Base-by-base conservation (phyloP, 2,888 invertebrate genomes). In the Macaria notata region DNA sequence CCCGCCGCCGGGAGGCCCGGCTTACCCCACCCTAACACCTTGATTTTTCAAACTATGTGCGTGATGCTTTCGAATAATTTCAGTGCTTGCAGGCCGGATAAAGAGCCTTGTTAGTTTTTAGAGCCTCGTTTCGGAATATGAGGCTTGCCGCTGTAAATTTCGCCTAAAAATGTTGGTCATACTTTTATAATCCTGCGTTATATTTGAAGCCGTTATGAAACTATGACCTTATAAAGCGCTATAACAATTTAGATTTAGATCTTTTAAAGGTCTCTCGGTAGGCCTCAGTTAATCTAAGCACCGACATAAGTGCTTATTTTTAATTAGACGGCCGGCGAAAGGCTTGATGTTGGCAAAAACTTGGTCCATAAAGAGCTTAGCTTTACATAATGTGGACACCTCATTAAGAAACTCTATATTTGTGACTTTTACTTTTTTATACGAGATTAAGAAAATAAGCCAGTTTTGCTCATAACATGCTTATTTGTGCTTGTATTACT, bases 31-130 rank as follows among this genome's bases (percentile, higher is more conserved):
- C 71, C 58, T 41, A 9, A 79, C 79, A 84, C 86, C 83, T 84
- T 88, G 86, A 87, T 86, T 87, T 84, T 82, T 81, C 72, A 77
- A 78, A 65, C 62, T 77, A 78, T 78, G 76, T 70, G 65, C 73
- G 73, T 76, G 71, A 72, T 71, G 64, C 56, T 66, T 64, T 59
- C 60, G 59, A 62, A 63, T 64, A 63, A 61, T 61, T 64, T 56
- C 51, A 44, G 53, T 49, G 49, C 56, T 61, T 57, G 54, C 51
- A 56, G 51, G 33, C 51, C 54, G 54, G 54, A 48, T 55, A 52
- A 55, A 59, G 39, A 49, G 42, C 54, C 51, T 59, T 55, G 59
- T 59, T 59, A 59, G 59, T 59, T 59, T 59, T 59, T 55, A 59
- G 59, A 45, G 41, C 54, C 51, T 59, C 59, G 51, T 59, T 59